A percentile compares a stretch with the other conserved stretches of the same genome.
These are phyloP conservation scores for Cephus runcator DNA, from an alignment of 2,888 invertebrate species.

Conservation along the genomic window DNA sequence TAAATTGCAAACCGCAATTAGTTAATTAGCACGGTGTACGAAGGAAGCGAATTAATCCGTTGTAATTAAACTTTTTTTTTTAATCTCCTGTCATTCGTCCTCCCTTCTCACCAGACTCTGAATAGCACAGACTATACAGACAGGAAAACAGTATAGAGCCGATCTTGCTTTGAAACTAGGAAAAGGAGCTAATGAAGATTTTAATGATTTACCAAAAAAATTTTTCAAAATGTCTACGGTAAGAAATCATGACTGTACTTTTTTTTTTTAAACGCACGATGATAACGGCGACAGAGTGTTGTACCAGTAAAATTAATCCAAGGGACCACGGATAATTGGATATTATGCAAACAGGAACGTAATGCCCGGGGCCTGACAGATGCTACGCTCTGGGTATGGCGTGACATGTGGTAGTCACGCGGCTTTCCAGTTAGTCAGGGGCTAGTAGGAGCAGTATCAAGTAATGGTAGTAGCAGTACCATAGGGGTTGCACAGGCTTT, in stretches of 20 bases:
- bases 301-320: conserved; percentile 23
- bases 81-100: background rate
- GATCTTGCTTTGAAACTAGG: background rate
- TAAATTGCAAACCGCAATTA: conserved; percentile 31
- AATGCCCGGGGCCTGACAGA: conserved; percentile 38
- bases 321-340: conserved; percentile 43
- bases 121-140: background rate
- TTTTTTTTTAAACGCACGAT: background rate
- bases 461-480: background rate
- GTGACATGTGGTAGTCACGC: conserved; percentile 13
- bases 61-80: conserved; percentile 18
- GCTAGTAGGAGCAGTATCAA: background rate
- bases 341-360: conserved; percentile 45
- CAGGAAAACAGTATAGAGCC: background rate
- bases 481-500: conserved; percentile 18
- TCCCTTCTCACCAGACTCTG: background rate
- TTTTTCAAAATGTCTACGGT: background rate
- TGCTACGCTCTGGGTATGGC: conserved; percentile 28
- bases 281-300: background rate
- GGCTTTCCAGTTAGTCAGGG: background rate
- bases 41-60: conserved; percentile 11
- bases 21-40: conserved; percentile 17
- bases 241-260: background rate
- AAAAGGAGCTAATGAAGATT: background rate
- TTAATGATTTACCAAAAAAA: background rate